These are phyloP conservation scores for Spondyliosoma cantharus DNA, from an alignment of 2,797 vertebrate species.

Conservation along the genomic window DNA sequence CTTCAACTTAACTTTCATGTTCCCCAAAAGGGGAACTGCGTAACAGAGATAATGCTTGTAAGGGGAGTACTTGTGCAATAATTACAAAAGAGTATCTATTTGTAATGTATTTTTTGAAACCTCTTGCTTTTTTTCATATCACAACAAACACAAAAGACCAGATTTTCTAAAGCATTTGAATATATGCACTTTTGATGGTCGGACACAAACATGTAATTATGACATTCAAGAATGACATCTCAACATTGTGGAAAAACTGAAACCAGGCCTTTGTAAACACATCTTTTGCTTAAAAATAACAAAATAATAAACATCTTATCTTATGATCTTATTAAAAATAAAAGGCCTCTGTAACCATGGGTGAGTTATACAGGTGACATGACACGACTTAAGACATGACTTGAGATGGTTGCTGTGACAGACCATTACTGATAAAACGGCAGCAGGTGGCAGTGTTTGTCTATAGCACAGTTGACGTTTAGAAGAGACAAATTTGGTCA, in stretches of 20 bases:
- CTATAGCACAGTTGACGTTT: background rate
- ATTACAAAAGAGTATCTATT: conserved; percentile 3
- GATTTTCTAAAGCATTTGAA: background rate
- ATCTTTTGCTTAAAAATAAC: background rate
- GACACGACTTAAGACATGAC: too few relatives aligned
- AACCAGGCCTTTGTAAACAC: background rate
- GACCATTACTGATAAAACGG: background rate
- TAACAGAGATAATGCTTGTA: background rate
- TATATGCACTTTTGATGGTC: background rate
- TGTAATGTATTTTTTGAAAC: conserved; percentile 19
- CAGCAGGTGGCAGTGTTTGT: conserved; percentile 69
- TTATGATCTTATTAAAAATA: too few relatives aligned
- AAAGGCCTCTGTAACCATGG: background rate
- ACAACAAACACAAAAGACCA: conserved; percentile 6
- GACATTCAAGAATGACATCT: background rate
- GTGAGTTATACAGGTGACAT: background rate
- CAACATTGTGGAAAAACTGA: background rate
- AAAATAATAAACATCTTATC: too few relatives aligned
- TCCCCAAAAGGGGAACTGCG: conserved; percentile 17
- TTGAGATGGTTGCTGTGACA: background rate
- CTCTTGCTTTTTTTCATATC: conserved; percentile 8
- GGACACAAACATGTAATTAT: background rate
- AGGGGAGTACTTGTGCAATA: conserved; percentile 10
- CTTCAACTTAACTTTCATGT: background rate
- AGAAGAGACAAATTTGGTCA: conserved; percentile 1